phyloP scores from a whole-genome alignment of 2,113 vertebrate genomes.

The Tragelaphus imberbis region DNA sequence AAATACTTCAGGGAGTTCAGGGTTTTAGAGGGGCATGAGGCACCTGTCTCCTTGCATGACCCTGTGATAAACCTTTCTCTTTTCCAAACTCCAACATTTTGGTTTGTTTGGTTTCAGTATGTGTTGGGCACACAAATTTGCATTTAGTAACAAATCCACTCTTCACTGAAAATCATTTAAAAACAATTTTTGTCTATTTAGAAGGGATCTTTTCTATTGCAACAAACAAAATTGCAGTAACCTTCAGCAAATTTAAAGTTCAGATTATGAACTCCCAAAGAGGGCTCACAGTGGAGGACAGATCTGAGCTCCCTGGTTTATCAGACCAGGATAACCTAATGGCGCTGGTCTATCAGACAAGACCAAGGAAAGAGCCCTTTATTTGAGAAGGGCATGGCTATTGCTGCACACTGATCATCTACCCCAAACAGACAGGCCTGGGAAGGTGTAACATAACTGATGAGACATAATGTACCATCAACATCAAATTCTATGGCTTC shows the following conservation, averaged over 20 bases:
- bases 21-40: not conserved
- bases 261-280: slow-evolving; percentile 12
- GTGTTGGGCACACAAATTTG: not conserved
- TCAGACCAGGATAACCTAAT: not conserved
- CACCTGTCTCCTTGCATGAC: not conserved
- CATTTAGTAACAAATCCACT: not conserved
- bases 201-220: not conserved
- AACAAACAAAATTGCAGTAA: slow-evolving; percentile 45
- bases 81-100: not conserved
- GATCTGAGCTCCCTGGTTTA: not conserved
- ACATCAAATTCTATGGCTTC: slow-evolving; percentile 16
- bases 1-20: not conserved
- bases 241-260: slow-evolving; percentile 50
- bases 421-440: not conserved
- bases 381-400: not conserved
- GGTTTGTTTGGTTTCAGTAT: not conserved
- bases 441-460: not conserved
- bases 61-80: not conserved
- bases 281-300: not conserved
- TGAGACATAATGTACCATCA: slow-evolving; percentile 35
- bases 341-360: not conserved
- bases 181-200: not conserved
- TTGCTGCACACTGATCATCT: not conserved
- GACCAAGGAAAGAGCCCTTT: not conserved
- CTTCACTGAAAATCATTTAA: slow-evolving; percentile 41